Evolutionary conservation across 2,888 invertebrate genomes (phyloP).

Genomic region (Branchipolynoe longqiensis): DNA sequence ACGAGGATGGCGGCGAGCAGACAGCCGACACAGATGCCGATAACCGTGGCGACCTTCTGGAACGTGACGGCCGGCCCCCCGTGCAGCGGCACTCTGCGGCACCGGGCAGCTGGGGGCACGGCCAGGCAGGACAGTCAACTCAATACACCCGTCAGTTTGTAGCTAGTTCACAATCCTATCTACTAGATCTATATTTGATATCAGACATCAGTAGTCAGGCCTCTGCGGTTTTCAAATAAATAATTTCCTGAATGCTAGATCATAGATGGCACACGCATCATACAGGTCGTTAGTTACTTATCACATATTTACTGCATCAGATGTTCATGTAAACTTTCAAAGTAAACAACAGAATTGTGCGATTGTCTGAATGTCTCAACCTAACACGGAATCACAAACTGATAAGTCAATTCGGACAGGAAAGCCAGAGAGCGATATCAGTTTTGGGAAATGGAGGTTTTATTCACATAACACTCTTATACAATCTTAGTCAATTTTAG

Average conservation of each 20-base stretch:
- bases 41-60: background rate
- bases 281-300: no score
- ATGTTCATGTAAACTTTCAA: no score
- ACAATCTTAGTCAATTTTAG: no score
- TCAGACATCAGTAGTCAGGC: background rate
- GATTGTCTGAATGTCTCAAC: no score
- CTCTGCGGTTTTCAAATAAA: background rate
- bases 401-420: no score
- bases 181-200: background rate
- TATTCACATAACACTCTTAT: no score
- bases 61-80: background rate
- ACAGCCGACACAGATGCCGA: conserved; percentile 20
- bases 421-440: no score
- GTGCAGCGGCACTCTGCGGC: background rate
- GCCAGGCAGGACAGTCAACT: background rate
- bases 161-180: background rate
- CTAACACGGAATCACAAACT: no score
- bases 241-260: background rate
- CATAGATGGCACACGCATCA: no score
- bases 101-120: background rate
- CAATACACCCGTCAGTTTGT: background rate
- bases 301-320: no score
- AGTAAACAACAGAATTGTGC: no score
- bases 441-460: no score
- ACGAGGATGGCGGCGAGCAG: background rate